Evolutionary conservation across 2,113 vertebrate species (phyloP).

Genomic region (Corythornis madagascariensis): DNA sequence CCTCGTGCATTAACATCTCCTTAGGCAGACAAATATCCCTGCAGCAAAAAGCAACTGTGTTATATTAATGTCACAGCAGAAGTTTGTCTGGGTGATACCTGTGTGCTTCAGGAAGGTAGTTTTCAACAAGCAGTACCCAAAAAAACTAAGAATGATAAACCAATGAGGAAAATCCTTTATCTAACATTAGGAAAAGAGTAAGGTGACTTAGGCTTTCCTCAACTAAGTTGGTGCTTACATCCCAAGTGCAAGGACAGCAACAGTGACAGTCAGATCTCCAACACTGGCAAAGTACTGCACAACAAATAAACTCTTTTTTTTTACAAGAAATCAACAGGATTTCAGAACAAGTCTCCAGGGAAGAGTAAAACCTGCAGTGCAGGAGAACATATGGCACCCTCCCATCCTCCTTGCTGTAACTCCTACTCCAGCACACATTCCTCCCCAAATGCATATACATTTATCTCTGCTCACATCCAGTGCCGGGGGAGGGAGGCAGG

Average conservation of each 20-base stretch:
- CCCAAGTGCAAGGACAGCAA: neutral
- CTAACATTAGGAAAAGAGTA: neutral
- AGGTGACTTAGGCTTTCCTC: neutral
- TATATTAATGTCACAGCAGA: neutral
- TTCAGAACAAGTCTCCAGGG: slow-evolving; percentile 18
- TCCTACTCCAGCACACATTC: slow-evolving; percentile 19
- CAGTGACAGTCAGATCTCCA: neutral
- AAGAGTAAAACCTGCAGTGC: slow-evolving; percentile 32
- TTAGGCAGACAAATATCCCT: neutral
- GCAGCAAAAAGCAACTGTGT: neutral
- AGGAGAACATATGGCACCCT: slow-evolving; percentile 39
- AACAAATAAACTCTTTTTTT: neutral
- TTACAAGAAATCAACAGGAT: neutral
- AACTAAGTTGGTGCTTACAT: neutral
- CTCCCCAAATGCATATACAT: neutral
- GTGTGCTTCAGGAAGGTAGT: neutral
- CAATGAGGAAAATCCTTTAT: neutral
- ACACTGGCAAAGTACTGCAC: neutral
- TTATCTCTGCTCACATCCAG: slow-evolving; percentile 40
- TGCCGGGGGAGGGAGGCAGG: neutral
- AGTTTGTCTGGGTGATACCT: neutral
- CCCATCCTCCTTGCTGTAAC: slow-evolving; percentile 17
- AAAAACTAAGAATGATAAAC: neutral
- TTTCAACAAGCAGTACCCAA: neutral
- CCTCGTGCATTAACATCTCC: neutral